Evolutionary conservation across 1,140 invertebrate species (phyloP).

Genomic region (Sarcophaga peregrina): DNA sequence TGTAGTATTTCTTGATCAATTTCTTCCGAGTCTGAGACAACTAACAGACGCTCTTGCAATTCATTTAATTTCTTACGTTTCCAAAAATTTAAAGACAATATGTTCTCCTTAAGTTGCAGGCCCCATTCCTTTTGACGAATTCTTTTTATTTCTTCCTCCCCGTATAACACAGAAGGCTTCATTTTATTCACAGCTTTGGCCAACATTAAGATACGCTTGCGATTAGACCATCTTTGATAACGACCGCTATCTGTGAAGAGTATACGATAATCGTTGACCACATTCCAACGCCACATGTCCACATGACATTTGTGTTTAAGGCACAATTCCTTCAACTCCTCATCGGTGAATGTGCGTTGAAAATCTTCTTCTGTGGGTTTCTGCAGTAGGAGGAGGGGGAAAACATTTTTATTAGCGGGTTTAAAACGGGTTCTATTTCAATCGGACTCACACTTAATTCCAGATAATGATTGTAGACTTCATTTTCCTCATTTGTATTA

Average conservation of each 20-base stretch:
- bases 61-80: not conserved
- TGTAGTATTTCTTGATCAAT: not conserved
- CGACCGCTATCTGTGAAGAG: not conserved
- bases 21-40: not conserved
- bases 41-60: not conserved
- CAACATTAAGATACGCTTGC: not conserved
- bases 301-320: slow-evolving; percentile 15
- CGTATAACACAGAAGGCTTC: not conserved
- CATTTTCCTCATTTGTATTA: too few relatives aligned
- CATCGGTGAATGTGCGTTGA: not conserved
- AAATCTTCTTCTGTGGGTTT: slow-evolving; percentile 9
- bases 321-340: not conserved
- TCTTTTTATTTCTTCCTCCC: not conserved
- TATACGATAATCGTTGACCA: slow-evolving; percentile 8
- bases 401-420: too few relatives aligned
- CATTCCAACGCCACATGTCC: slow-evolving; percentile 18
- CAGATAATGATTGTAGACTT: too few relatives aligned
- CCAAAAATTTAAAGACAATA: slow-evolving; percentile 14
- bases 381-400: not conserved
- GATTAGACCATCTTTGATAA: not conserved
- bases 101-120: slow-evolving; percentile 9
- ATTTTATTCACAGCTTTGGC: slow-evolving; percentile 21
- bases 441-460: too few relatives aligned
- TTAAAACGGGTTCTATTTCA: too few relatives aligned
- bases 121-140: not conserved